These are phyloP conservation scores for Ginglymostoma cirratum DNA, from an alignment of 2,113 vertebrate species.

Conservation along the genomic window DNA sequence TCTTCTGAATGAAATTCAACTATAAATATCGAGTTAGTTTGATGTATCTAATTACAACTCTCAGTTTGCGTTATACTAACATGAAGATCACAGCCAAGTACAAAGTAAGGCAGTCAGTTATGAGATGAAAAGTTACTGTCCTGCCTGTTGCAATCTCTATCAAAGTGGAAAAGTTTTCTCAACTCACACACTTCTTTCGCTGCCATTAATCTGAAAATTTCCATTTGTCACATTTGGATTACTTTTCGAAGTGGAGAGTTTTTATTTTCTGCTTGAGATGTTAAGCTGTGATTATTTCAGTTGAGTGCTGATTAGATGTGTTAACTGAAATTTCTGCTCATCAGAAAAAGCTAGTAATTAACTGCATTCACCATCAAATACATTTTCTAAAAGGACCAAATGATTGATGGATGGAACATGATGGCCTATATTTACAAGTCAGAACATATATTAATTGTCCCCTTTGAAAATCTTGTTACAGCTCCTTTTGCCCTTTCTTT, in stretches of 20 bases:
- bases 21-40: neutral
- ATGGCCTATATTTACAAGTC: neutral
- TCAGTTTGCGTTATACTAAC: neutral
- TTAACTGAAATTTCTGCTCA: neutral
- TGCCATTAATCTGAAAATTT: neutral
- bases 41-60: neutral
- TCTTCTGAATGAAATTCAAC: neutral
- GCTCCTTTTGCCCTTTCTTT: neutral
- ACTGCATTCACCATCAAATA: neutral
- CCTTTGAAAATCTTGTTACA: neutral
- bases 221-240: neutral
- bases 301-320: neutral
- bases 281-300: constrained; percentile 7
- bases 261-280: neutral
- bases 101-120: neutral
- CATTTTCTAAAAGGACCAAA: neutral
- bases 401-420: neutral
- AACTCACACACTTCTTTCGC: neutral
- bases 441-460: neutral
- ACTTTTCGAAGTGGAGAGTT: neutral
- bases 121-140: neutral
- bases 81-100: neutral
- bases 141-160: neutral
- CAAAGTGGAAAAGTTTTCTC: neutral
- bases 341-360: neutral